These are phyloP conservation scores for Tubulanus polymorphus DNA, from an alignment of 2,888 invertebrate genomes.

Conservation along the genomic window DNA sequence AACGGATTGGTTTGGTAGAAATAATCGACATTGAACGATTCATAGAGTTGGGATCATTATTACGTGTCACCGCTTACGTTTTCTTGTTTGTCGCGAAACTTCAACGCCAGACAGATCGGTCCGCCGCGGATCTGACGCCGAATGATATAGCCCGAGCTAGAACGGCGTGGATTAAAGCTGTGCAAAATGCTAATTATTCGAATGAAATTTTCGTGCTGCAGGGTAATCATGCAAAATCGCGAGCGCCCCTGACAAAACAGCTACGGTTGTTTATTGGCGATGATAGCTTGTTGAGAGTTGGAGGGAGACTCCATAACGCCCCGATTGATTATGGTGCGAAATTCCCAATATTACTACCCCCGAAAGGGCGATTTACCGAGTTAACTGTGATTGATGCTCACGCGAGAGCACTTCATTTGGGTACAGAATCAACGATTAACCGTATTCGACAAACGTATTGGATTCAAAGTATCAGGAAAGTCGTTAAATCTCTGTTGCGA, in stretches of 20 bases:
- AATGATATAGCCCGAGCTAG: background rate
- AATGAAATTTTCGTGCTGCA: background rate
- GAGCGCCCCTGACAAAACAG: background rate
- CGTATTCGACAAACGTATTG: background rate
- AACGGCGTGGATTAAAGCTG: background rate
- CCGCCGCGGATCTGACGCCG: background rate
- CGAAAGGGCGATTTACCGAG: background rate
- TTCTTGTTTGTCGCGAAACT: background rate
- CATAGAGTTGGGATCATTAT: background rate
- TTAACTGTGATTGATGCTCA: background rate
- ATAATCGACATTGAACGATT: background rate
- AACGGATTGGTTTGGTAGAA: no score
- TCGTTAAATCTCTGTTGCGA: background rate
- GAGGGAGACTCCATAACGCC: background rate
- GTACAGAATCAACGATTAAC: background rate
- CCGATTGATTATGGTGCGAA: background rate
- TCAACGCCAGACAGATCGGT: background rate
- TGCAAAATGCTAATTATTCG: background rate
- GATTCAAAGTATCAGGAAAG: background rate
- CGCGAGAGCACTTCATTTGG: background rate
- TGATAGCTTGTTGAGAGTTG: background rate
- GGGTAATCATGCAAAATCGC: background rate
- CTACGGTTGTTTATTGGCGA: background rate
- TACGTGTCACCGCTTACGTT: background rate
- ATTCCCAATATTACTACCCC: background rate